phyloP scores from a whole-genome alignment of 2,113 vertebrate genomes.

The Neodontobutis hainanensis region DNA sequence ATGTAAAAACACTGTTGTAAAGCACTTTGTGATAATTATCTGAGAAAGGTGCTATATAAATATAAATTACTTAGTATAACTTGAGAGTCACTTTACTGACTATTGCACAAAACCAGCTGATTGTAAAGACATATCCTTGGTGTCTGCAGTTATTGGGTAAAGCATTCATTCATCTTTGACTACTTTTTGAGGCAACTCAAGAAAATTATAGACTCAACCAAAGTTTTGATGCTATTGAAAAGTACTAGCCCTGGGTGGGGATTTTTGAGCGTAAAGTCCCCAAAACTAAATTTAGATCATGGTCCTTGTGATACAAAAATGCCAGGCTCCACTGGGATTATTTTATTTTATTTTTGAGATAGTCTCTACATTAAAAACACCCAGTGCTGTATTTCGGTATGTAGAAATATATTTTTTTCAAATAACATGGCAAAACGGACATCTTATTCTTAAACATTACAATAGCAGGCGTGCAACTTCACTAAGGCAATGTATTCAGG shows the following conservation, averaged over 20 bases:
- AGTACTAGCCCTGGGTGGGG: background rate
- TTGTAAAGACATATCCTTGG: too few species aligned
- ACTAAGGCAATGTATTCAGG: background rate
- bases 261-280: conserved; percentile 8
- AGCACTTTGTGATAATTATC: too few species aligned
- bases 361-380: background rate
- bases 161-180: background rate
- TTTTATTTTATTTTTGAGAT: background rate
- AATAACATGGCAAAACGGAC: too few species aligned
- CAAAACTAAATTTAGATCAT: background rate
- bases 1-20: too few species aligned
- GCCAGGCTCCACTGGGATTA: background rate
- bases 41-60: too few species aligned
- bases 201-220: background rate
- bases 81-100: too few species aligned
- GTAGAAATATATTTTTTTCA: too few species aligned
- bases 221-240: background rate
- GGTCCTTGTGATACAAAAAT: background rate
- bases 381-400: too few species aligned
- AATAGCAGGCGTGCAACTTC: background rate
- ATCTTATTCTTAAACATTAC: background rate
- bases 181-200: background rate
- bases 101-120: too few species aligned
- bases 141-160: too few species aligned
- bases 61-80: too few species aligned